Percentiles rank a stretch among this genome's conserved stretches.
These are phyloP conservation scores for Otus sunia DNA, from an alignment of 2,113 vertebrate species.

Conservation along the genomic window DNA sequence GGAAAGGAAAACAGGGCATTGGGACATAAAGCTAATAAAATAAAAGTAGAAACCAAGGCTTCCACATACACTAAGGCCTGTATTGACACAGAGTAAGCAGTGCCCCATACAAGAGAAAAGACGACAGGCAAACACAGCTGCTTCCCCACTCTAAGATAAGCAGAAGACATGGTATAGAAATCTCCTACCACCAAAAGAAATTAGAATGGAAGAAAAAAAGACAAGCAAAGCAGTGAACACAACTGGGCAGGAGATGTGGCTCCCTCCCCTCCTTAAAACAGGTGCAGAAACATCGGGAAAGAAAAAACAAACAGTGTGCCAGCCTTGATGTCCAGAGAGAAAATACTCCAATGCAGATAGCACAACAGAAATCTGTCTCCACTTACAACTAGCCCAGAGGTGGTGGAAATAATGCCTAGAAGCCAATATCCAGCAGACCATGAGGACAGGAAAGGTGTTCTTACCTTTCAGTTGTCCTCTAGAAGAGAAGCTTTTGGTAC, in stretches of 20 bases:
- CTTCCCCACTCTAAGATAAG: conserved; percentile 25
- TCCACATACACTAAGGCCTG: not conserved
- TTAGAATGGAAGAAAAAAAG: not conserved
- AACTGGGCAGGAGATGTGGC: not conserved
- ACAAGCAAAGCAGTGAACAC: not conserved
- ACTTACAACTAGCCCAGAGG: not conserved
- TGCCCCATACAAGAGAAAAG: conserved; percentile 36
- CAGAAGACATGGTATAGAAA: conserved; percentile 8
- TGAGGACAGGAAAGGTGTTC: not conserved
- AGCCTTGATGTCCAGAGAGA: not conserved
- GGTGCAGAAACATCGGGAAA: not conserved
- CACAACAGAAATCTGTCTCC: not conserved
- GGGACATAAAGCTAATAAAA: not conserved
- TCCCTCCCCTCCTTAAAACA: not conserved
- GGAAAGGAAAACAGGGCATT: not conserved
- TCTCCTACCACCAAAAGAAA: not conserved
- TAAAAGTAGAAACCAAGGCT: conserved; percentile 20
- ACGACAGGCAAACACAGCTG: conserved; percentile 47
- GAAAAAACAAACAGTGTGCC: not conserved
- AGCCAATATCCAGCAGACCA: not conserved
- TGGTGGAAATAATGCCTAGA: not conserved
- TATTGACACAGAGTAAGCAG: conserved; percentile 41
- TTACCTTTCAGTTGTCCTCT: not conserved
- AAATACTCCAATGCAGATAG: not conserved
- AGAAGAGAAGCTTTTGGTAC: not conserved